Evolutionary conservation across 2,113 vertebrate genomes (phyloP), one percentile per base, ranked within the genome.

Genomic region (Leucosticte australis): DNA sequence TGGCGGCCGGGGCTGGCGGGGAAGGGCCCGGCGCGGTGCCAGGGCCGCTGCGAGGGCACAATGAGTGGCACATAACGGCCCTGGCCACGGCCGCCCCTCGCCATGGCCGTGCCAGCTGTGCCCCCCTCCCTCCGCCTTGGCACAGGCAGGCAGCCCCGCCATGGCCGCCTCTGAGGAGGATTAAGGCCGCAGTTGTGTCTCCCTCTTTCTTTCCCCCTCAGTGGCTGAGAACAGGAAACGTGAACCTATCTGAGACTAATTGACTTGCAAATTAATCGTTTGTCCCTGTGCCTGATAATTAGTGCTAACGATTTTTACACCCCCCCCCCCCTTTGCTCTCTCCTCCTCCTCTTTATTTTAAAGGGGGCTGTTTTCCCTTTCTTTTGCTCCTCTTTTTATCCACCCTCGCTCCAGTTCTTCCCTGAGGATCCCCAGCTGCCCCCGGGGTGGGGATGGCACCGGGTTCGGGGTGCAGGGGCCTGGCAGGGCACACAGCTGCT

Each of bases 251-350:
- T 87, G 95, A 96, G 96, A 94, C 96, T 97, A 97, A 97, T 97
- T 97, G 97, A 97, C 97, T 97, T 97, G 97, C 97, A 97, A 97
- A 97, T 97, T 96, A 97, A 97, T 97, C 96, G 95, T 95, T 97
- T 95, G 96, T 97, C 96, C 96, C 97, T 87, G 92, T 11, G 95
- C 96, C 96, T 97, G 95, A 97, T 97, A 97, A 97, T 97, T 97
- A 97, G 95, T 96, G 96, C 97, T 97, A 97, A 97, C 96, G 92
- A 97, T 97, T 97, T 96, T 97, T 96, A 96, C 93, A 31, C 26
- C 7, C 7, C 22, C 35, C 31, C 31, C 20, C 49, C 27, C n/a
- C 13, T 74, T 83, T 74, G 31, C 67, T 44, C 53, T 63, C 83
- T 92, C 91, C 96, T 79, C 93, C 89, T 63, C 79, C 91, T 94